These are phyloP conservation scores for Narcine bancroftii DNA, from an alignment of 2,113 vertebrate genomes.

Conservation along the genomic window DNA sequence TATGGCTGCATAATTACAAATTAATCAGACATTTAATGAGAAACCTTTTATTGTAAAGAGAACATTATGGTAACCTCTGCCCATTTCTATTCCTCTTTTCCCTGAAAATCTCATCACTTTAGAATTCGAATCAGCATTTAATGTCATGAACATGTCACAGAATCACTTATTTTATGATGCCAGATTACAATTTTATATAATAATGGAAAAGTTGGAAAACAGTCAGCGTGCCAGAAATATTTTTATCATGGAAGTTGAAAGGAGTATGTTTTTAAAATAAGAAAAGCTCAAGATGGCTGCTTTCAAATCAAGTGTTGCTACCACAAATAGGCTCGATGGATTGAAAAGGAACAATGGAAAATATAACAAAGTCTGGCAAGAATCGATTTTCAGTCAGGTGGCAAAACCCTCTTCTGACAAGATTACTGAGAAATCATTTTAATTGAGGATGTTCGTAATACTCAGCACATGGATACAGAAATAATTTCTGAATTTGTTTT, in stretches of 20 bases:
- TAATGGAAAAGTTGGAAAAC: too few species aligned
- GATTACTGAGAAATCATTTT: conserved; percentile 24
- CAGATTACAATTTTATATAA: not conserved
- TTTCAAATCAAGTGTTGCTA: not conserved
- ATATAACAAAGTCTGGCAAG: not conserved
- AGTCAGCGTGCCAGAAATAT: not conserved
- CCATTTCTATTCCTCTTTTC: not conserved
- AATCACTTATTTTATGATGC: not conserved
- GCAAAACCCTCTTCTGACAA: conserved; percentile 2
- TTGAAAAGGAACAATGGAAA: not conserved
- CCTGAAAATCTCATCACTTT: not conserved
- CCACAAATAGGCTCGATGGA: not conserved
- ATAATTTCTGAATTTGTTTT: not conserved
- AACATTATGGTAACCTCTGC: not conserved
- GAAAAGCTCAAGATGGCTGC: not conserved
- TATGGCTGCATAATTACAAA: not conserved
- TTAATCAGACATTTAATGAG: not conserved
- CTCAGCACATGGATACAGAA: not conserved
- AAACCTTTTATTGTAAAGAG: not conserved
- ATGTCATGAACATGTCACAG: too few species aligned
- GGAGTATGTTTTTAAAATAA: not conserved
- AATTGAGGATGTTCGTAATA: conserved; percentile 7
- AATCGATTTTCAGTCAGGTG: conserved; percentile 14
- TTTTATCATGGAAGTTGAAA: not conserved
- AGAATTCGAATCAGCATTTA: too few species aligned